These are phyloP conservation scores for Petrocephalus schoutedeni DNA, from an alignment of 2,797 vertebrate genomes.

Conservation along the genomic window DNA sequence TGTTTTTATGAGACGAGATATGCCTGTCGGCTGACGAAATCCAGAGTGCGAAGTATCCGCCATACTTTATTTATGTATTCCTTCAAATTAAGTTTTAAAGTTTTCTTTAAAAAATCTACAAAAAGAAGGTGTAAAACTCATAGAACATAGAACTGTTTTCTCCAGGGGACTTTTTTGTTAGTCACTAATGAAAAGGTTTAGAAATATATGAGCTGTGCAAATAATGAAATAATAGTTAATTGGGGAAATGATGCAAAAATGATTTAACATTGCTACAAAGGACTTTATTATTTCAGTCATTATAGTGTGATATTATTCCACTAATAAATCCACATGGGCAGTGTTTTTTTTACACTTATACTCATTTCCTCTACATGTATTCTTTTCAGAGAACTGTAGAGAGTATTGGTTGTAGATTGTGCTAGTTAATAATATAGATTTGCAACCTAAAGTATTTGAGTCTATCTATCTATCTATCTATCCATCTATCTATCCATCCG, in stretches of 20 bases:
- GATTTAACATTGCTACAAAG: neutral
- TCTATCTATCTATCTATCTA: neutral
- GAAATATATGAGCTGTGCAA: neutral
- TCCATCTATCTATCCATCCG: neutral
- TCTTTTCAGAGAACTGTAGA: neutral
- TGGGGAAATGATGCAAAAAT: neutral
- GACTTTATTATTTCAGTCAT: neutral
- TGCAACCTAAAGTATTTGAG: neutral
- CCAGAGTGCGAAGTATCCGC: neutral
- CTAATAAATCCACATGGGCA: neutral
- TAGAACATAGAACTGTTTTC: neutral
- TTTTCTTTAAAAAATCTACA: neutral
- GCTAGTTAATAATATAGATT: no score
- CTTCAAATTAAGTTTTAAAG: slow-evolving; percentile 5
- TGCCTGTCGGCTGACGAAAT: neutral
- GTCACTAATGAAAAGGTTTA: neutral
- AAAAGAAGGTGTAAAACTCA: neutral
- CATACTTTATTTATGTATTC: neutral
- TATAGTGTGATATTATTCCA: neutral
- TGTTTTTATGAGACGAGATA: neutral
- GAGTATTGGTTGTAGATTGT: no score
- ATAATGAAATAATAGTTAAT: neutral
- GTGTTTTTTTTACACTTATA: neutral
- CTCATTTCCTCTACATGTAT: neutral
- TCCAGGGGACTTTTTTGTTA: neutral